Evolutionary conservation across 1,140 invertebrate genomes (phyloP).

Genomic region (Dinoponera quadriceps): DNA sequence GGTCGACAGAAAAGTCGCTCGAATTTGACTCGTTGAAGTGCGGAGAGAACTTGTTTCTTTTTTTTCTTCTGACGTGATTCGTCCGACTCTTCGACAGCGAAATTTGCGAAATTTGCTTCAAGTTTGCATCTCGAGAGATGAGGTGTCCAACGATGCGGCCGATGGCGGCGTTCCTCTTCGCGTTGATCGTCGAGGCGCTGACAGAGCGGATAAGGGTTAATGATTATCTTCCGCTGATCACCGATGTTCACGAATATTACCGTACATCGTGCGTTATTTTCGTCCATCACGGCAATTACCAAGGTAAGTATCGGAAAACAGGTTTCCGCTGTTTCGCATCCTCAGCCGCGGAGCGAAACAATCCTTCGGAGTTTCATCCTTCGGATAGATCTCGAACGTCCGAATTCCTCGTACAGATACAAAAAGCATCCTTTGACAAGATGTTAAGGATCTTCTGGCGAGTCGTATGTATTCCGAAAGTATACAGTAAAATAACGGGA

Average conservation of each 20-base stretch:
- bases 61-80: too few relatives aligned
- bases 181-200: background rate
- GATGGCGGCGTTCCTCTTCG: background rate
- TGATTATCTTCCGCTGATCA: constrained; percentile 60
- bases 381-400: background rate
- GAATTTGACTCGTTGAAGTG: too few relatives aligned
- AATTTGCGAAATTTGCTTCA: background rate
- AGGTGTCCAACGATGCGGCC: background rate
- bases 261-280: constrained; percentile 61
- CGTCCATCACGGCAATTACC: constrained; percentile 31
- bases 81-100: background rate
- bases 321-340: background rate
- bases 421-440: too few relatives aligned
- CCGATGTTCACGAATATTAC: constrained; percentile 65
- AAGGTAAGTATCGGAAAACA: constrained; percentile 39
- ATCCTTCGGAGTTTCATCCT: too few relatives aligned
- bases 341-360: too few relatives aligned
- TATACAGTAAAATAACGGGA: too few relatives aligned
- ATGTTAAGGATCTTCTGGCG: too few relatives aligned
- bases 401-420: too few relatives aligned
- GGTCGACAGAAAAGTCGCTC: too few relatives aligned
- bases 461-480: too few relatives aligned
- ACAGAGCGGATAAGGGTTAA: constrained; percentile 7
- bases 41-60: background rate
- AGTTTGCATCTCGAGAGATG: background rate